These are phyloP conservation scores for Lophura swinhoii DNA, from an alignment of 2,797 vertebrate genomes.

Conservation along the genomic window DNA sequence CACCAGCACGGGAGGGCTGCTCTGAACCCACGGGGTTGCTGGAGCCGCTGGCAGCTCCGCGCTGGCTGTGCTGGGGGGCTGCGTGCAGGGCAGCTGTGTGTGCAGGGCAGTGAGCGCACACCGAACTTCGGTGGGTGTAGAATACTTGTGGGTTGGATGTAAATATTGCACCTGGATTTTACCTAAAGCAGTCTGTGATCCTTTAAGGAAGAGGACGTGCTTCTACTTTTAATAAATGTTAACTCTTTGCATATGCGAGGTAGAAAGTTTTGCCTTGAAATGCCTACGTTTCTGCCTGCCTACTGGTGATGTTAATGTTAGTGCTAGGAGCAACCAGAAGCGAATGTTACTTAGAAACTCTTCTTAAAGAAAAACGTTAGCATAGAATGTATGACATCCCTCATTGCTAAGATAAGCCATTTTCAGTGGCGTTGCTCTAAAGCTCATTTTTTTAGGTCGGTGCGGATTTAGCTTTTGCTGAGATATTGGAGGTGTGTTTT, in stretches of 20 bases:
- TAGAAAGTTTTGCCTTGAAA: conserved; percentile 72
- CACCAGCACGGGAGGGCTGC: too few relatives aligned
- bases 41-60: too few relatives aligned
- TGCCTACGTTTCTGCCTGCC: conserved; percentile 58
- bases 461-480: conserved; percentile 26
- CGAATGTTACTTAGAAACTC: conserved; percentile 52
- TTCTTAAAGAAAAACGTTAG: conserved; percentile 22
- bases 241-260: conserved; percentile 60
- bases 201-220: conserved; percentile 43
- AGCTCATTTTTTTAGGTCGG: conserved; percentile 33
- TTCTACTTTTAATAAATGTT: conserved; percentile 53
- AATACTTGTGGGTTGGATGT: neutral
- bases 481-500: neutral
- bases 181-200: conserved; percentile 25
- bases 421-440: conserved; percentile 36
- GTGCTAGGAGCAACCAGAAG: conserved; percentile 55
- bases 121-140: neutral
- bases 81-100: too few relatives aligned
- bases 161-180: conserved; percentile 61
- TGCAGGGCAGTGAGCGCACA: neutral
- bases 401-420: neutral
- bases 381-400: conserved; percentile 36
- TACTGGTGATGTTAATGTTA: conserved; percentile 27
- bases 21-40: too few relatives aligned
- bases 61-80: too few relatives aligned